A percentile compares a stretch with the other conserved stretches of the same genome.
phyloP scores from a whole-genome alignment of 2,797 vertebrate genomes.

The Clarias pachynema region DNA sequence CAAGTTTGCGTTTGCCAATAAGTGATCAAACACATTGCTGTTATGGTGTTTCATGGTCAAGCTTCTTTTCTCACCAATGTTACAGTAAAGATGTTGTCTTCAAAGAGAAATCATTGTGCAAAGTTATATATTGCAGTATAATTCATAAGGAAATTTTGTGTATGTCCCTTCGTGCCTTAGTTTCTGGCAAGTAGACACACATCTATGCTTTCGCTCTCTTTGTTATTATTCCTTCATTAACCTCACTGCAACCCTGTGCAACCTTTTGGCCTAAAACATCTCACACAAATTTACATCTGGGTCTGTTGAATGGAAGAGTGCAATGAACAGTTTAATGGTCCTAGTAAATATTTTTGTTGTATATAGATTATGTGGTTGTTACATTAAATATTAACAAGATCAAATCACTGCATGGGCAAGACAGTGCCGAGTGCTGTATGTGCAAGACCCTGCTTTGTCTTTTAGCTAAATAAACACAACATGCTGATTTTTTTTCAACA shows the following conservation, averaged over 20 bases:
- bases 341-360: neutral
- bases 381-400: slow-evolving; percentile 30
- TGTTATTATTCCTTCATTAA: neutral
- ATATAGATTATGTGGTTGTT: slow-evolving; percentile 18
- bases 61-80: neutral
- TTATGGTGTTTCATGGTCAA: neutral
- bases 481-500: neutral
- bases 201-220: neutral
- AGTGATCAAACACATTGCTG: neutral
- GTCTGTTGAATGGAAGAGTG: neutral
- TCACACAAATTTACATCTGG: neutral
- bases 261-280: neutral
- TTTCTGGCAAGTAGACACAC: neutral
- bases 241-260: neutral
- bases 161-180: neutral
- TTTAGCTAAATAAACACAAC: slow-evolving; percentile 6
- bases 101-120: neutral
- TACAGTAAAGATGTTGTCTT: neutral
- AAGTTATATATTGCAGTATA: neutral
- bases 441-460: neutral
- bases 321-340: neutral
- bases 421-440: neutral
- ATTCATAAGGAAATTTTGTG: neutral
- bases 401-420: neutral
- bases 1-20: neutral